Evolutionary conservation across 92 coral and sea anemone species (phyloP), one percentile per base, ranked within the genome.

Genomic region (Heliopora coerulea): DNA sequence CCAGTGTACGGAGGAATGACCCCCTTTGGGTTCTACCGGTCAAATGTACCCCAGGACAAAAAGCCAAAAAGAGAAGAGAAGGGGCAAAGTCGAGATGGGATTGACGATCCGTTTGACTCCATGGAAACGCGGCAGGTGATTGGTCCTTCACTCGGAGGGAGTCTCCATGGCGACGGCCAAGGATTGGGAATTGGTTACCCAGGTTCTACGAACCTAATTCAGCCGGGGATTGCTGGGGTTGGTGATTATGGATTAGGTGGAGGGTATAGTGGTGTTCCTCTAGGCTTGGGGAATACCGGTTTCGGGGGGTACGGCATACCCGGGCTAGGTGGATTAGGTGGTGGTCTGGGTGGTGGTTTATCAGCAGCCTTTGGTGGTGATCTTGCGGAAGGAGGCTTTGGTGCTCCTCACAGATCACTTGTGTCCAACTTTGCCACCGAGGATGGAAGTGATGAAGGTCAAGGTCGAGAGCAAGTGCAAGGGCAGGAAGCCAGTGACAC

Each of bases 261-360:
- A 15, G 77, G 77, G 0, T 70, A 52, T 23, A 9, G 77, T 34
- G 77, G 77, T 26, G 41, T 70, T 5, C 77, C 77, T 0, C 28
- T 70, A 0, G 77, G 77, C 28, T 15, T 70, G 3, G 77, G 77
- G 18, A 70, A 70, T 37, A 54, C 63, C 13, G 77, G 77, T 20
- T 70, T 70, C 18, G 40, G 48, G 0, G 77, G 77, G 15, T 70
- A 70, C 37, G 63, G 63, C 13, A 70, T 70, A 63, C 92, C 90
- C 13, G 97, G 97, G n/a, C 86, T 96, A 90, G 97, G 96, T 33
- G 91, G 91, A 0, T 86, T 95, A 91, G 97, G 96, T 29, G 91
- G 86, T 0, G 97, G 97, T 34, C 88, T 96, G 88, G 96, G 96
- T 0, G 74, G 88, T 40, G 93, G 93, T 4, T 58, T 70, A 0